These are phyloP conservation scores for Sterrhoptilus dennistouni DNA, from an alignment of 2,113 vertebrate genomes.

Conservation along the genomic window DNA sequence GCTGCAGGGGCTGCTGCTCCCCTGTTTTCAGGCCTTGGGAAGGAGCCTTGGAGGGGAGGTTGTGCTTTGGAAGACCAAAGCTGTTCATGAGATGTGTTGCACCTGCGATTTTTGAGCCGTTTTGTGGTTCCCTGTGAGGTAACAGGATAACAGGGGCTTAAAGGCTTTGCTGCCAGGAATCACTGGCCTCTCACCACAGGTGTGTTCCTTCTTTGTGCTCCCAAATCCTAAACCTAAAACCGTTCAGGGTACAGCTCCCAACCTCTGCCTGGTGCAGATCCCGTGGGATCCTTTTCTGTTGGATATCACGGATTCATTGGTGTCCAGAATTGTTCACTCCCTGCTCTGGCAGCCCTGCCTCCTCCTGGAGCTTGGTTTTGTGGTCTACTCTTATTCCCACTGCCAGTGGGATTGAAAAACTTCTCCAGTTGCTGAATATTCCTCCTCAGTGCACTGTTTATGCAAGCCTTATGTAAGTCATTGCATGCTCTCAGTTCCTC, in stretches of 20 bases:
- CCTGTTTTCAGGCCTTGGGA: neutral
- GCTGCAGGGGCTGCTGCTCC: neutral
- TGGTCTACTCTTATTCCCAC: neutral
- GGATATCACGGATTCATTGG: rapidly evolving
- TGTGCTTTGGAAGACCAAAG: neutral
- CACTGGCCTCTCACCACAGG: neutral
- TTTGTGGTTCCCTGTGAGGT: rapidly evolving
- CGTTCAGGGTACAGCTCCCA: neutral
- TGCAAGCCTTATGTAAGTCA: neutral
- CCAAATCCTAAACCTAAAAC: neutral
- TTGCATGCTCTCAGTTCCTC: neutral
- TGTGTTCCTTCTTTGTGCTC: neutral
- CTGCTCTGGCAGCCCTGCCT: neutral
- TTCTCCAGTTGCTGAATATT: neutral
- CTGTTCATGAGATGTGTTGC: neutral
- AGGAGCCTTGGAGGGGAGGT: neutral
- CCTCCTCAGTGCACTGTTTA: neutral
- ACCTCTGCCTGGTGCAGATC: neutral
- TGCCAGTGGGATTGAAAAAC: neutral
- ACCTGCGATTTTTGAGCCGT: neutral
- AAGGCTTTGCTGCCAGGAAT: neutral
- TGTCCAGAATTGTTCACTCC: neutral
- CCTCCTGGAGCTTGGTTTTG: neutral
- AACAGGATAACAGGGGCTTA: neutral
- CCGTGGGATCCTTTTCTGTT: neutral